Evolutionary conservation across 2,888 invertebrate species (phyloP).

Genomic region (Adineta ricciae): DNA sequence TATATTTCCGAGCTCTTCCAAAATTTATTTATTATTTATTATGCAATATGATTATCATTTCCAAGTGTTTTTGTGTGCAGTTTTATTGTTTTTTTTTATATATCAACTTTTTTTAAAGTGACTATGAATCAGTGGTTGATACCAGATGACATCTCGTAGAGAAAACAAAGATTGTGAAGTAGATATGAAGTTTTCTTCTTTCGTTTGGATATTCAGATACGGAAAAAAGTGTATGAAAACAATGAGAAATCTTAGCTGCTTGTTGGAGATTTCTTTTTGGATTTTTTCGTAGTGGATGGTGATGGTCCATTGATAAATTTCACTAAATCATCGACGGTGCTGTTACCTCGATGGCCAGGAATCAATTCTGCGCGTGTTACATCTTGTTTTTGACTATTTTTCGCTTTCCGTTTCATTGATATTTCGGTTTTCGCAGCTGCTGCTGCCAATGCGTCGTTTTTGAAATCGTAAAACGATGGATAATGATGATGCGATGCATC

Average conservation of each 20-base stretch:
- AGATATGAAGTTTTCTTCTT: background rate
- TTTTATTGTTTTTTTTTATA: background rate
- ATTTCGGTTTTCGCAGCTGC: background rate
- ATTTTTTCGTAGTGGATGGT: background rate
- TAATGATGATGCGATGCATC: slow-evolving; percentile 13
- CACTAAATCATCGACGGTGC: background rate
- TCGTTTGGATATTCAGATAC: no score
- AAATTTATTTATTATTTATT: background rate
- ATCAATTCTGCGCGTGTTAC: background rate
- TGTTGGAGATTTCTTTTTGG: background rate
- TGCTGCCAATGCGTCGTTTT: background rate
- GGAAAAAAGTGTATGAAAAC: background rate
- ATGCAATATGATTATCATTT: background rate
- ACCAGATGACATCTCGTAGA: background rate
- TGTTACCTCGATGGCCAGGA: slow-evolving; percentile 1
- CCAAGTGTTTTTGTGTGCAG: background rate
- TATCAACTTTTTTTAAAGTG: background rate
- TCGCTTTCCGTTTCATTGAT: background rate
- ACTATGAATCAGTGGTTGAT: background rate
- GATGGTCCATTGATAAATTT: background rate
- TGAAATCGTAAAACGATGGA: background rate
- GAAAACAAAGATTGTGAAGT: background rate
- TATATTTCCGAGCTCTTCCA: background rate
- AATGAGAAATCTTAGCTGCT: background rate
- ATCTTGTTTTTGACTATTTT: background rate